These are phyloP conservation scores for Rhinatrema bivittatum DNA, from an alignment of 2,797 vertebrate genomes.

Conservation along the genomic window DNA sequence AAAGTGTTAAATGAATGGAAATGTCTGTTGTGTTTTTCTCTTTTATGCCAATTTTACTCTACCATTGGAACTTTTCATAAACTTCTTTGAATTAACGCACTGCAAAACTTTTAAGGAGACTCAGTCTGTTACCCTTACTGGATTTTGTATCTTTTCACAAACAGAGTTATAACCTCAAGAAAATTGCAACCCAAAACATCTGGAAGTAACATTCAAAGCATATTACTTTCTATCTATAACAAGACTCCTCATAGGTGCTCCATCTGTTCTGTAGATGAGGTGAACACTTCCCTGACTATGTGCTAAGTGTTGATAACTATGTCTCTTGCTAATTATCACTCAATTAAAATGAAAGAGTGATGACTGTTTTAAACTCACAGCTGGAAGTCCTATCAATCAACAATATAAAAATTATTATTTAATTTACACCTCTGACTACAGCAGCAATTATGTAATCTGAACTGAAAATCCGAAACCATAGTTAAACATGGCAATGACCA, in stretches of 20 bases:
- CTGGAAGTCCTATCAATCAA: conserved; percentile 52
- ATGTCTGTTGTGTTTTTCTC: too few relatives aligned
- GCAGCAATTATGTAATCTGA: conserved; percentile 25
- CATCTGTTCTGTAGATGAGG: conserved; percentile 57
- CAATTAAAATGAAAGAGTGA: conserved; percentile 47
- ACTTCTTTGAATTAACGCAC: too few relatives aligned
- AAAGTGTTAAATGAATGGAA: too few relatives aligned
- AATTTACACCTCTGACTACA: conserved; percentile 53
- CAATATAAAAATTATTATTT: conserved; percentile 48
- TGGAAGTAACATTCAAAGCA: conserved; percentile 42
- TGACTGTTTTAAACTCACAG: conserved; percentile 50
- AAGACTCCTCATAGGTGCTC: conserved; percentile 42
- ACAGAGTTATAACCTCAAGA: conserved; percentile 34
- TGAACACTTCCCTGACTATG: conserved; percentile 40
- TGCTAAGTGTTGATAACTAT: conserved; percentile 52
- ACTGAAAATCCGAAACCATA: conserved; percentile 13
- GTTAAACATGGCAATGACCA: too few relatives aligned
- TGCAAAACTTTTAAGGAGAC: too few relatives aligned
- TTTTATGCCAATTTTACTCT: too few relatives aligned
- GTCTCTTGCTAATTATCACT: conserved; percentile 57
- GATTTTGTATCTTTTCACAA: conserved; percentile 26
- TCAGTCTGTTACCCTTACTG: too few relatives aligned
- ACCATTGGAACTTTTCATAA: too few relatives aligned
- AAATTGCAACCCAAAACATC: conserved; percentile 53
- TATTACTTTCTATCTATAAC: conserved; percentile 47